Conservation (phyloP, 1,140 invertebrate species). For the Stegodyphus dumicola region DNA sequence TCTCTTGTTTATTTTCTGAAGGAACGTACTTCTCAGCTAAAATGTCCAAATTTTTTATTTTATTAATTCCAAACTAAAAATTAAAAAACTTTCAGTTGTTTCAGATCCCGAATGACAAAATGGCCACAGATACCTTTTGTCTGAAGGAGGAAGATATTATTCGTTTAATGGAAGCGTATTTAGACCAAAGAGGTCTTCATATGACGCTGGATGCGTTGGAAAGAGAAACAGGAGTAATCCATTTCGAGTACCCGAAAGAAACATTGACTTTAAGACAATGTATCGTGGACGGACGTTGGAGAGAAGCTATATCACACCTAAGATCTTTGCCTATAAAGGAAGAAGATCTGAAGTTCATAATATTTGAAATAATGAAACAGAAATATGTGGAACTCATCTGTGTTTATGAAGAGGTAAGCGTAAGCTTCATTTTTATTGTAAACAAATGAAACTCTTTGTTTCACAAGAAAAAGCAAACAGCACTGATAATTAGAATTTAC, state of each 20-base stretch:
- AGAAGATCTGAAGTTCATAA: background rate
- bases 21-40: too few relatives aligned
- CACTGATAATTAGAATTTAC: too few relatives aligned
- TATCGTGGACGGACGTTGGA: conserved; percentile 16
- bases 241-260: background rate
- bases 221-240: conserved; percentile 12
- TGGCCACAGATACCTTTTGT: background rate
- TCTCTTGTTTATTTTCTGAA: too few relatives aligned
- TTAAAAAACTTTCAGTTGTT: too few relatives aligned
- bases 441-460: too few relatives aligned
- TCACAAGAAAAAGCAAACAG: too few relatives aligned
- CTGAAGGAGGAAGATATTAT: conserved; percentile 23
- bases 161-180: conserved; percentile 1
- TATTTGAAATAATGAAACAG: conserved; percentile 29
- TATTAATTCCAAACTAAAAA: too few relatives aligned
- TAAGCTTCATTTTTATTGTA: background rate
- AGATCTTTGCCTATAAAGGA: background rate
- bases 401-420: conserved; percentile 32
- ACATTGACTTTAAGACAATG: background rate
- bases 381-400: conserved; percentile 15
- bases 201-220: conserved; percentile 14
- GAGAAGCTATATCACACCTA: background rate
- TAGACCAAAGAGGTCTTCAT: conserved; percentile 13
- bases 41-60: too few relatives aligned
- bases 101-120: background rate